These are phyloP conservation scores for Pangasius sanitwongsei DNA, from an alignment of 2,797 vertebrate species.

Conservation along the genomic window DNA sequence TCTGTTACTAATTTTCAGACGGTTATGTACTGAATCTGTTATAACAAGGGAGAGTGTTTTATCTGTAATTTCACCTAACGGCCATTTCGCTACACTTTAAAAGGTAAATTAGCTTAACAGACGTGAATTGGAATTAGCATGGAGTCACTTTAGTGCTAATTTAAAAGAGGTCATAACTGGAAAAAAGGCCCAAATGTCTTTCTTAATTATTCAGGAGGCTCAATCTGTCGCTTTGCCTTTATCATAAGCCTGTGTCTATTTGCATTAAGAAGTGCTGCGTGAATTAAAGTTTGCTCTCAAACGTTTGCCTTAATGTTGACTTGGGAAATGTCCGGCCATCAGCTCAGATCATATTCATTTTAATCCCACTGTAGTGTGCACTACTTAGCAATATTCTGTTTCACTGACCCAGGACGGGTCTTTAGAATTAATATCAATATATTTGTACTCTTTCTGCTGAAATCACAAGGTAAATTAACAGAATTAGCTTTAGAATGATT, in stretches of 20 bases:
- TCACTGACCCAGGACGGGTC: neutral
- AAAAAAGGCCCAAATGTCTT: neutral
- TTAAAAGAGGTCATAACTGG: slow-evolving; percentile 21
- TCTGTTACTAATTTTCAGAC: slow-evolving; percentile 37
- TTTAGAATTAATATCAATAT: neutral
- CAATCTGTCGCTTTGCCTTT: neutral
- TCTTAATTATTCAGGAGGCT: slow-evolving; percentile 27
- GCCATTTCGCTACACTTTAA: slow-evolving; percentile 9
- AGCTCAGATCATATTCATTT: neutral
- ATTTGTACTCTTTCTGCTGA: neutral
- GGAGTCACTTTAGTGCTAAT: slow-evolving; percentile 13
- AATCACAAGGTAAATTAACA: neutral
- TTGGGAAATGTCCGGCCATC: neutral
- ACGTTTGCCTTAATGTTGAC: slow-evolving; percentile 16
- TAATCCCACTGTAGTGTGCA: neutral
- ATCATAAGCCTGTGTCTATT: slow-evolving; percentile 21
- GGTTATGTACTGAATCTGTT: slow-evolving; percentile 28
- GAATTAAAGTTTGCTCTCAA: slow-evolving; percentile 30
- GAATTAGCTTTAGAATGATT: neutral
- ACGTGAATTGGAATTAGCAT: slow-evolving; percentile 11
- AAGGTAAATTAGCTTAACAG: slow-evolving; percentile 17
- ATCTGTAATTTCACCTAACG: slow-evolving; percentile 2
- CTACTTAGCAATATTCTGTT: neutral
- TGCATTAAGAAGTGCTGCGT: neutral
- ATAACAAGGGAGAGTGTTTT: slow-evolving; percentile 24